A percentile compares a stretch with the other conserved stretches of the same genome.
Conservation (phyloP, 1,140 invertebrate species). For the Amphibalanus amphitrite region DNA sequence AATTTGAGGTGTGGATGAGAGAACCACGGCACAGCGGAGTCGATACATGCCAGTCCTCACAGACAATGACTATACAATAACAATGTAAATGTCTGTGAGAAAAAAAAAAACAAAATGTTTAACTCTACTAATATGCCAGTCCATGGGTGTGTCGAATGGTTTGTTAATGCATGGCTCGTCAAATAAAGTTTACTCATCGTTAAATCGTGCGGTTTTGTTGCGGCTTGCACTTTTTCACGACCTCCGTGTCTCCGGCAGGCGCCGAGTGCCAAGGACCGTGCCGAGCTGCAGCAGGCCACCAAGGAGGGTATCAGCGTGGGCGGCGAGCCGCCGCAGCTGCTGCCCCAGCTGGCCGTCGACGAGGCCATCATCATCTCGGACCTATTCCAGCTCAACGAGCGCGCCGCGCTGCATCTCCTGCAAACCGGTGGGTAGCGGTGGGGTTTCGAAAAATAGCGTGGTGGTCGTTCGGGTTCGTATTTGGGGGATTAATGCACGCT, state of each 20-base stretch:
- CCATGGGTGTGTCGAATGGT: neutral
- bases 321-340: slow-evolving; percentile 49
- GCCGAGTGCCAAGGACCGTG: slow-evolving; percentile 55
- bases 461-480: too few relatives aligned
- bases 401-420: slow-evolving; percentile 66
- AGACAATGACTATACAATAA: too few relatives aligned
- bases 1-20: too few relatives aligned
- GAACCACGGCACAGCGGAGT: too few relatives aligned
- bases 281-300: slow-evolving; percentile 56
- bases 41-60: too few relatives aligned
- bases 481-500: too few relatives aligned
- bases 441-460: too few relatives aligned
- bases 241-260: too few relatives aligned
- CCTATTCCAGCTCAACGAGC: slow-evolving; percentile 84
- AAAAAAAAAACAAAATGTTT: neutral
- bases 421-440: slow-evolving; percentile 41
- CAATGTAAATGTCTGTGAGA: too few relatives aligned
- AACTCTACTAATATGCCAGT: neutral
- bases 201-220: neutral
- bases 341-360: slow-evolving; percentile 70
- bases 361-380: slow-evolving; percentile 82
- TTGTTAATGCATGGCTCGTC: neutral
- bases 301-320: slow-evolving; percentile 55
- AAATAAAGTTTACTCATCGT: neutral
- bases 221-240: slow-evolving; percentile 18